Conservation (phyloP, 2,797 vertebrate genomes). For the Ctenopoma kingsleyae region DNA sequence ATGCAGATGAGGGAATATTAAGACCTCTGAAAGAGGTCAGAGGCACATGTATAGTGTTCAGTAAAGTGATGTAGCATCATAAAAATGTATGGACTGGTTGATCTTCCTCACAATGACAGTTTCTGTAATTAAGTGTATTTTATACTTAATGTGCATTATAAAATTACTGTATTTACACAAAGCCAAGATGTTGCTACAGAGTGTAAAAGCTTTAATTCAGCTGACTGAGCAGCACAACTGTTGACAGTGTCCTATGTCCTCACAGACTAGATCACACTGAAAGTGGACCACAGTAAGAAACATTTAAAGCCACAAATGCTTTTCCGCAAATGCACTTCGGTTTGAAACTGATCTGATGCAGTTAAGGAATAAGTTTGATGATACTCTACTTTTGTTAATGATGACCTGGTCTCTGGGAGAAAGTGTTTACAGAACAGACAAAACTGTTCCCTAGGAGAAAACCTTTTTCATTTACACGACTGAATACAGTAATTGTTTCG, state of each 20-base stretch:
- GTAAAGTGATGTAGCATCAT: no score
- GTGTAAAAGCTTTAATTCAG: not conserved
- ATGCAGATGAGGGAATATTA: not conserved
- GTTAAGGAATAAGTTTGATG: no score
- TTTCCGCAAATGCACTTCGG: no score
- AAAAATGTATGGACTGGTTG: not conserved
- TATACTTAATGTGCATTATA: conserved; percentile 17
- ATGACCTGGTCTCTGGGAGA: no score
- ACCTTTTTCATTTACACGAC: no score
- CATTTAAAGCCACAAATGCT: no score
- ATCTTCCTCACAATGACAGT: not conserved
- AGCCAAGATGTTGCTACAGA: not conserved
- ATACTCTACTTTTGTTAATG: no score
- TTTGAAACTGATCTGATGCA: no score
- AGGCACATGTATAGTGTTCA: not conserved
- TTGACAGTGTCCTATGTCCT: not conserved
- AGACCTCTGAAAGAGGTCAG: not conserved
- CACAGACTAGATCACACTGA: not conserved
- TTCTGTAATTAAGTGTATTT: conserved; percentile 40
- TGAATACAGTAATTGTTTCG: no score
- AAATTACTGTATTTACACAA: conserved; percentile 12
- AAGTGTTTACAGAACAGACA: no score
- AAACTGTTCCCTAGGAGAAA: no score
- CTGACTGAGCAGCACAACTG: not conserved
- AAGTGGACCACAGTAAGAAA: not conserved